Conservation (phyloP, 2,888 invertebrate genomes). For the Taphrorychus bicolor region DNA sequence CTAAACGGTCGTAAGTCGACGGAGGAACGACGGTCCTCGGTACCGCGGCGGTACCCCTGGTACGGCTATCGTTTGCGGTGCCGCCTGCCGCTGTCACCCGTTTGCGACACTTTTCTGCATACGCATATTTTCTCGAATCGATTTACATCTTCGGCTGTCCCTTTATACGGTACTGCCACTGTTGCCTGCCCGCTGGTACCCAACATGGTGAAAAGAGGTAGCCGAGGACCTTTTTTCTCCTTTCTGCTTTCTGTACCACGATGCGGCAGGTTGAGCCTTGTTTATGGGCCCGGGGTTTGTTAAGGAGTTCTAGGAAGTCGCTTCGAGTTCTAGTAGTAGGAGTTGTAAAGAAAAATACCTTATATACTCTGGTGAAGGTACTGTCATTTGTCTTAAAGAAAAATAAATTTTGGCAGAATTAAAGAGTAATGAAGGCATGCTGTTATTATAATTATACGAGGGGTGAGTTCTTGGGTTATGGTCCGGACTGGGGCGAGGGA, state of each 20-base stretch:
- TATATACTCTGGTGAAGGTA: too few relatives aligned
- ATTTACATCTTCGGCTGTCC: conserved; percentile 29
- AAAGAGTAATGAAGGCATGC: too few relatives aligned
- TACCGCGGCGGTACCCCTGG: conserved; percentile 21
- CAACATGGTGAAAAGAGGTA: neutral
- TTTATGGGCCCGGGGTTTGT: neutral
- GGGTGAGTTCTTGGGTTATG: too few relatives aligned
- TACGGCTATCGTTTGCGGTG: conserved; percentile 28
- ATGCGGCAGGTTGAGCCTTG: neutral
- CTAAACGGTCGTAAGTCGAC: conserved; percentile 18
- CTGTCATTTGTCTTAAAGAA: too few relatives aligned
- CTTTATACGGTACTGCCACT: conserved; percentile 20
- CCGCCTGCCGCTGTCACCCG: conserved; percentile 32
- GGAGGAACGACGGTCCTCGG: neutral
- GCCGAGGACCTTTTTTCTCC: neutral
- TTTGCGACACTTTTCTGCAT: conserved; percentile 37
- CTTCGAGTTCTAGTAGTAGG: neutral
- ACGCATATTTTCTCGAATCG: conserved; percentile 33
- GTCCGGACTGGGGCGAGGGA: too few relatives aligned
- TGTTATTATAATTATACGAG: too few relatives aligned
- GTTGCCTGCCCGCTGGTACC: neutral
- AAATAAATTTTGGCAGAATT: too few relatives aligned
- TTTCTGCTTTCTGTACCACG: neutral
- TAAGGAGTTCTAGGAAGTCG: neutral
- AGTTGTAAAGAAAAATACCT: neutral